Base-by-base conservation (phyloP, 2,888 invertebrate genomes). In the Petrolisthes manimaculis region DNA sequence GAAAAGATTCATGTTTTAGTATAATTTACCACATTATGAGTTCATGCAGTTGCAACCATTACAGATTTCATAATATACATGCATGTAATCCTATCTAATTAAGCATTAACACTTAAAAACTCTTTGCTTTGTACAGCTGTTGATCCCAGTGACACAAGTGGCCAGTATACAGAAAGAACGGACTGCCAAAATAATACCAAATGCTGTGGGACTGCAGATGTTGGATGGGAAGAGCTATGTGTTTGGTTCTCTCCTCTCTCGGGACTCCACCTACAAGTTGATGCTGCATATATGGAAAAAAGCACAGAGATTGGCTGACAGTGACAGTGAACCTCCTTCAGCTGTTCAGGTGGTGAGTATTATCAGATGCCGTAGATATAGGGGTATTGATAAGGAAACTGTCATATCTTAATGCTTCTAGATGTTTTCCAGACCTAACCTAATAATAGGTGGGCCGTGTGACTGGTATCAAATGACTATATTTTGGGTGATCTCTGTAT, bases 181-280 rank as follows among this genome's bases (percentile, higher is more conserved):
- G 93, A 98, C 97, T 89, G 98, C 97, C 1, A 95, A 96, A 92
- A 97, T 98, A 91, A 97, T 98, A 92, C 98, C 98, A 82, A 98
- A 98, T 93, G 98, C 98, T 18, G 97, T 98, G 88, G 96, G 97
- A 82, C 94, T 95, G 90, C 97, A 97, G 92, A 85, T 86, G 71
- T 14, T 86, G 77, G 91, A 91, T 83, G 91, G 91, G 18, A 87
- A 89, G 55, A 89, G 84, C 53, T 89, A 88, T 78, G 96, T 97
- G 83, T 98, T 98, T 94, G 97, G 97, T 80, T 97, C 97, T 90
- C 95, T 98, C 91, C 95, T 98, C 92, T 97, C 97, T 56, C 94
- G 98, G 79, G 98, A 98, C 93, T 95, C 96, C 91, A 97, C 98
- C 0, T 97, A 96, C 93, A 96, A 96, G 92, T 95, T 97, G 90